A percentile compares a stretch with the other conserved stretches of the same genome.
These are phyloP conservation scores for Sweltsa coloradensis DNA, from an alignment of 1,140 invertebrate species.

Conservation along the genomic window DNA sequence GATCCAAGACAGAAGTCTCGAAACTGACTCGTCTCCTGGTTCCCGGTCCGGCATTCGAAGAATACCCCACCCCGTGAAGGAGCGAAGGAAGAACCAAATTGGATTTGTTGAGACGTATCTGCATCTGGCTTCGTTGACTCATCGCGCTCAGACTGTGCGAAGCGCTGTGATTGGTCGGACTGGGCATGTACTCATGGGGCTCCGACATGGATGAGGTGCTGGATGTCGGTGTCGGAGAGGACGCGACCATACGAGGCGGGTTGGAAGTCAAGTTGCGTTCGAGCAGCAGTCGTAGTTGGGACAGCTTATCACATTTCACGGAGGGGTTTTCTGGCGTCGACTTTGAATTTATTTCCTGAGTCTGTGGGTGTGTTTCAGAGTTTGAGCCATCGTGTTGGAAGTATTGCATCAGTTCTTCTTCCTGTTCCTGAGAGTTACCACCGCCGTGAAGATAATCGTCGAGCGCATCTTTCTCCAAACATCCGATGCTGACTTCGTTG, in stretches of 20 bases:
- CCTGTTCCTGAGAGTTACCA: conserved; percentile 64
- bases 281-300: conserved; percentile 54
- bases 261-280: conserved; percentile 48
- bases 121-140: conserved; percentile 12
- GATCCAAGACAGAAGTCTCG: conserved; percentile 36
- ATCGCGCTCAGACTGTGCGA: conserved; percentile 12
- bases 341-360: too few species aligned
- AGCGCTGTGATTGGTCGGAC: not conserved
- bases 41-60: conserved; percentile 15
- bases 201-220: conserved; percentile 13
- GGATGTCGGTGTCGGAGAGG: conserved; percentile 4
- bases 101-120: not conserved
- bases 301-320: conserved; percentile 45
- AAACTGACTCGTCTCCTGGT: conserved; percentile 44
- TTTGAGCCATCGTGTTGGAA: conserved; percentile 53
- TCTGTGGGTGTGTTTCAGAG: too few species aligned
- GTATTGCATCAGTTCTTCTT: conserved; percentile 66
- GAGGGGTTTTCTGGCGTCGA: too few species aligned
- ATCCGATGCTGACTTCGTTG: conserved; percentile 8
- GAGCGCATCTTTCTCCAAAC: conserved; percentile 56
- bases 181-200: not conserved
- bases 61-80: too few species aligned
- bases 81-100: conserved; percentile 28
- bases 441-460: conserved; percentile 58
- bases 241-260: conserved; percentile 16